Percentiles rank a stretch among this genome's conserved stretches.
Conservation (phyloP, 2,888 invertebrate species). For the Sicus ferrugineus region DNA sequence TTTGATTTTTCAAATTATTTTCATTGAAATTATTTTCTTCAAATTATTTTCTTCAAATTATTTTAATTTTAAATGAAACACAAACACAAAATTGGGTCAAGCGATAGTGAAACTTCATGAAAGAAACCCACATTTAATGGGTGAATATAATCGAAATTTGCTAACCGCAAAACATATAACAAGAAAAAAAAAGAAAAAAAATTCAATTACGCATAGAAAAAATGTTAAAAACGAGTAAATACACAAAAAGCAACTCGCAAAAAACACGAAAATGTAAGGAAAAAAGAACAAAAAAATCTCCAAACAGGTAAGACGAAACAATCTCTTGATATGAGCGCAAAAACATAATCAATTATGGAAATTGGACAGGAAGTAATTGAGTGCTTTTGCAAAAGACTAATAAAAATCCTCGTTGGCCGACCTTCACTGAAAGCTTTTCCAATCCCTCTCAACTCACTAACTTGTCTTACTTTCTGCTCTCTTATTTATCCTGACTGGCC, state of each 20-base stretch:
- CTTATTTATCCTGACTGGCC: too few relatives aligned
- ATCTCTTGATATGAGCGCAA: neutral
- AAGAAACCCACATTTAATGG: neutral
- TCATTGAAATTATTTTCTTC: too few relatives aligned
- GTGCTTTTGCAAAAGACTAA: too few relatives aligned
- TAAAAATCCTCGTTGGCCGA: too few relatives aligned
- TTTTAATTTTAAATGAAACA: too few relatives aligned
- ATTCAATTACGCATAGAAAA: neutral
- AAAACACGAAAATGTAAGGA: slow-evolving; percentile 9
- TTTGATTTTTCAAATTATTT: too few relatives aligned
- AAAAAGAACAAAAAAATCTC: slow-evolving; percentile 2
- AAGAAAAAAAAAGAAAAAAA: neutral
- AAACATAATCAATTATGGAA: too few relatives aligned
- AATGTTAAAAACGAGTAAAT: slow-evolving; percentile 23
- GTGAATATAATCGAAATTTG: slow-evolving; percentile 9
- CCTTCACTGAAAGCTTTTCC: too few relatives aligned
- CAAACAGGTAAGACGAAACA: neutral
- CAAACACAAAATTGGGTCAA: slow-evolving; percentile 5
- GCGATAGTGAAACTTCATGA: slow-evolving; percentile 20
- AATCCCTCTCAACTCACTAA: too few relatives aligned
- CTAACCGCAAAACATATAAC: neutral
- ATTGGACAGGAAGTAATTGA: too few relatives aligned
- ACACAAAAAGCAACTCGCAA: slow-evolving; percentile 16
- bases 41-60: too few relatives aligned
- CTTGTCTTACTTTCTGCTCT: too few relatives aligned